Evolutionary conservation across 2,888 invertebrate genomes (phyloP).

Genomic region (Bhutanitis thaidina): DNA sequence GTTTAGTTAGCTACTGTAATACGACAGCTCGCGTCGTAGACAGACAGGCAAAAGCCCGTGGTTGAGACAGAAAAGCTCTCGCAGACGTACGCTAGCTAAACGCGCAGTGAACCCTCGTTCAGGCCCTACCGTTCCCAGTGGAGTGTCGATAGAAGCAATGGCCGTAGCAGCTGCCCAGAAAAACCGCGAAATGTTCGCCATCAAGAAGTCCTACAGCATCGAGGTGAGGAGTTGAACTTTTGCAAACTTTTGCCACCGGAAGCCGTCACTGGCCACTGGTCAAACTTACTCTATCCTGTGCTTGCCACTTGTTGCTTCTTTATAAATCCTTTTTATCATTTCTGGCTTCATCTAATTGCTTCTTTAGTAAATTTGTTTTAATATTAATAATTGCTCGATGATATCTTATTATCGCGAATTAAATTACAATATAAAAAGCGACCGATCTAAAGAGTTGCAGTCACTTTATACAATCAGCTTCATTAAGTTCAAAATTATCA

Average conservation of each 20-base stretch:
- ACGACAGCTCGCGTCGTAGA: slow-evolving; percentile 76
- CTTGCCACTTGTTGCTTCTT: too few species aligned
- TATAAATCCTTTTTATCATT: too few species aligned
- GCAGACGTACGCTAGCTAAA: slow-evolving; percentile 77
- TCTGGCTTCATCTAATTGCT: too few species aligned
- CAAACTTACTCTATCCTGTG: too few species aligned
- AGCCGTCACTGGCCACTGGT: too few species aligned
- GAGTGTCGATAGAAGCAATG: slow-evolving; percentile 81
- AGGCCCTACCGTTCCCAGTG: slow-evolving; percentile 72
- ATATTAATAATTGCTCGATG: too few species aligned
- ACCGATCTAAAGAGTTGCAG: too few species aligned
- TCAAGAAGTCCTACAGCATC: slow-evolving; percentile 98
- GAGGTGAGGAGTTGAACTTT: slow-evolving; percentile 86
- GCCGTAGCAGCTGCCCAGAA: slow-evolving; percentile 95
- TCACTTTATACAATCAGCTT: too few species aligned
- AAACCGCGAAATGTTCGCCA: slow-evolving; percentile 97
- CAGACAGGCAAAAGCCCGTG: slow-evolving; percentile 82
- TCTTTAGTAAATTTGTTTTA: too few species aligned
- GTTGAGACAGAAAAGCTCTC: slow-evolving; percentile 78
- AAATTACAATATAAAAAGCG: too few species aligned
- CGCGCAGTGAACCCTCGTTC: slow-evolving; percentile 77
- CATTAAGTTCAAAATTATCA: too few species aligned
- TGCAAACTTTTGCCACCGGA: neutral
- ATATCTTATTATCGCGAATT: too few species aligned
- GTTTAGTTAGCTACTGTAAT: slow-evolving; percentile 81